These are phyloP conservation scores for Habroteleia sp. DNA, from an alignment of 2,888 invertebrate species.

Conservation along the genomic window DNA sequence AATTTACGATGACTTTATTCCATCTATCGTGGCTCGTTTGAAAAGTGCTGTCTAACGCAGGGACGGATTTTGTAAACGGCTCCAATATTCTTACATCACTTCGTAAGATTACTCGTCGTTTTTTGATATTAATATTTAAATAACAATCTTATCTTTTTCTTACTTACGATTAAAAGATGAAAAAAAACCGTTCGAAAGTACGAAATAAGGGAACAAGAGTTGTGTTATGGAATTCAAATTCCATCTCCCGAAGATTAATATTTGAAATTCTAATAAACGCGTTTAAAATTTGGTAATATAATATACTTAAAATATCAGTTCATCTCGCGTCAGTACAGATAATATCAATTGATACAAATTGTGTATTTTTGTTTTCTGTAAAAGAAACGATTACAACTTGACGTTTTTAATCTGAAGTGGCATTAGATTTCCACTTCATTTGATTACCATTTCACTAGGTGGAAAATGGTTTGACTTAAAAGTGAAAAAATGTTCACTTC, in stretches of 20 bases:
- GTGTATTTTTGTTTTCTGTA: constrained; percentile 7
- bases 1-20: constrained; percentile 55
- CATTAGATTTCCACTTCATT: too few species aligned
- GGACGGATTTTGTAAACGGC: constrained; percentile 39
- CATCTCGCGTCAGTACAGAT: constrained; percentile 25
- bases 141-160: constrained; percentile 38
- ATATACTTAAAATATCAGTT: constrained; percentile 45
- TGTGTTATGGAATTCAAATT: constrained; percentile 38
- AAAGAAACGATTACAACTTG: constrained; percentile 18
- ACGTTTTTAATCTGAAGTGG: constrained; percentile 15
- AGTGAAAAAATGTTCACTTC: constrained; percentile 31
- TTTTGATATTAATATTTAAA: constrained; percentile 48
- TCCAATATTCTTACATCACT: constrained; percentile 51
- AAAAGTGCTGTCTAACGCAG: constrained; percentile 60
- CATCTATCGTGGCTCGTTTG: constrained; percentile 42
- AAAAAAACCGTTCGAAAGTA: constrained; percentile 33
- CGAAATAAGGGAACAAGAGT: constrained; percentile 27
- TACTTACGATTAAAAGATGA: constrained; percentile 26
- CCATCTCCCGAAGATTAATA: constrained; percentile 55
- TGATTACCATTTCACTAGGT: too few species aligned
- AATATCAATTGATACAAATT: constrained; percentile 4
- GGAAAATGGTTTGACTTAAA: too few species aligned
- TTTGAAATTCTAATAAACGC: constrained; percentile 56
- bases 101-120: constrained; percentile 48
- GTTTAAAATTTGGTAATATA: constrained; percentile 49